Conservation (phyloP, 2,888 invertebrate species). For the Calameuta filiformis region DNA sequence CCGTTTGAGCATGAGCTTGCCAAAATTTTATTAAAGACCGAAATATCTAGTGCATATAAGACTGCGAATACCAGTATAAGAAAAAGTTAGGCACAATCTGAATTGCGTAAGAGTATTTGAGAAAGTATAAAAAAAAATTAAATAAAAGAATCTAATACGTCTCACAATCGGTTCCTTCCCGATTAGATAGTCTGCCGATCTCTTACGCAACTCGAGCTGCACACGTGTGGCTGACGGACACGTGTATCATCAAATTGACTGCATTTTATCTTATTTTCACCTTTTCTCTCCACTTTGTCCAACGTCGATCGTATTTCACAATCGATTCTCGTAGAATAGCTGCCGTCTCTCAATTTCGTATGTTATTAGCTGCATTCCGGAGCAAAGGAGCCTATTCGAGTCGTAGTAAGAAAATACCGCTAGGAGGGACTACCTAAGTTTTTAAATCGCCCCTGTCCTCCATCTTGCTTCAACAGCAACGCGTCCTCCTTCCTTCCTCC, state of each 20-base stretch:
- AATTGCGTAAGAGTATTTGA: neutral
- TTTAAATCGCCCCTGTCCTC: constrained; percentile 45
- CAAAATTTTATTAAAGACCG: neutral
- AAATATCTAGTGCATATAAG: neutral
- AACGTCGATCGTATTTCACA: neutral
- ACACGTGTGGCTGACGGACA: neutral
- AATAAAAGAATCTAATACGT: neutral
- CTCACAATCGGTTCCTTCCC: neutral
- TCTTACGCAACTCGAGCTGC: neutral
- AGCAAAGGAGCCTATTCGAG: constrained; percentile 1
- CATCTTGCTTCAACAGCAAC: constrained; percentile 22
- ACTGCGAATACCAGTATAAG: neutral
- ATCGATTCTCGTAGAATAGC: neutral
- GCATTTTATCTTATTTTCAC: neutral
- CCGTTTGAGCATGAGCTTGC: neutral
- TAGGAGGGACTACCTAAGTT: constrained; percentile 45
- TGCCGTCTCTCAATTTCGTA: neutral
- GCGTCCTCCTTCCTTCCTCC: constrained; percentile 34
- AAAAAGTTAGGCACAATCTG: neutral
- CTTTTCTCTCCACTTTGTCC: neutral
- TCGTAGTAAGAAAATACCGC: constrained; percentile 48
- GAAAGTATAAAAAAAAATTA: neutral
- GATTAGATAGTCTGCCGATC: neutral
- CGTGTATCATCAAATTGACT: neutral
- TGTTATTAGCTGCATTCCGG: neutral